Evolutionary conservation across 1,140 invertebrate genomes (phyloP), one percentile per base, ranked within the genome.

Genomic region (Panagrolaimus sp.): DNA sequence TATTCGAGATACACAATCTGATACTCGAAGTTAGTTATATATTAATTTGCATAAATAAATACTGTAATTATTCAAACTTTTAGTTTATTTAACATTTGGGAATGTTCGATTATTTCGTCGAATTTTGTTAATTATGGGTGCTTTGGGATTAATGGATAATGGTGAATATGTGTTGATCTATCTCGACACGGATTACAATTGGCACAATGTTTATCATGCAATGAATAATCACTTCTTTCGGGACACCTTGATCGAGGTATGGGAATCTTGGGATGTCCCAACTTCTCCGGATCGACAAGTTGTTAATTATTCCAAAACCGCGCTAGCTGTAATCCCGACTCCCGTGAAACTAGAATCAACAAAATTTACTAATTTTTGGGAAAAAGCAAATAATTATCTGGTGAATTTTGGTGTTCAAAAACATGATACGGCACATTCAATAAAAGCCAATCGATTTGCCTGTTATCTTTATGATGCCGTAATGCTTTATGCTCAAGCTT

Each of bases 381-480:
- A 70, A 0, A 63, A 69, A 48, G 65, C 76, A 38, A 82, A 69
- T 14, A 65, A 70, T 9, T 79, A 81, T 64, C 68, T 82, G 48
- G 63, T 63, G 9, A 38, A 71, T n/a, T 81, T 82, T 58, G 79
- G 79, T 7, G 67, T 80, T 1, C 69, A 76, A 17, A 75, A 72
- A 26, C 47, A 73, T 14, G 62, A 63, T 15, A 65, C 55, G 63
- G 67, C 43, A 52, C 43, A 52, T 14, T 17, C 45, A 24, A 68
- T 78, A 15, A 70, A 91, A 84, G 89, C 96, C 9, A 90, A 93
- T 10, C 90, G 96, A 65, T 93, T 94, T 83, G 94, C 94, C 14
- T 91, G 93, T 1, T 95, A 97, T 85, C 85, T 98, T 46, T 97
- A 96, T 84, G 95, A 98, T 85, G 92, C 94, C 1, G 90, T 98